Conservation (phyloP, 2,113 vertebrate species). For the Clarias macrocephalus region DNA sequence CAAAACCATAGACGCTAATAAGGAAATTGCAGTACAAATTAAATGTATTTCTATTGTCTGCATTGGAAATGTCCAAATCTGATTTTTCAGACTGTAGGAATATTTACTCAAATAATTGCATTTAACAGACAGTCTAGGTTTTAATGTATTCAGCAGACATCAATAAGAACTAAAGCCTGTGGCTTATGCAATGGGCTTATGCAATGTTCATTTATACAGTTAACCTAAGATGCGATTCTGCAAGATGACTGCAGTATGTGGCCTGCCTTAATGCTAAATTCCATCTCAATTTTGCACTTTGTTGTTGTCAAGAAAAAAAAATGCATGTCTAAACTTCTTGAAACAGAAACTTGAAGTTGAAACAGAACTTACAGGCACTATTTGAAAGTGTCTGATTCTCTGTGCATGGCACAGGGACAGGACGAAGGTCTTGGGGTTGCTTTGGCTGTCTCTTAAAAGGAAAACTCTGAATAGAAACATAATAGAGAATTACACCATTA, state of each 20-base stretch:
- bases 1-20: background rate
- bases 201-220: background rate
- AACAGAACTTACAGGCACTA: conserved; percentile 87
- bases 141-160: background rate
- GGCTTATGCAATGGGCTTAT: background rate
- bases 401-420: conserved; percentile 92
- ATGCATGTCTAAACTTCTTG: background rate
- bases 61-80: background rate
- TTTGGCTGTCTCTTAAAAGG: conserved; percentile 96
- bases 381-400: conserved; percentile 98
- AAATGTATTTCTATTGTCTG: background rate
- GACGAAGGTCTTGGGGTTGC: conserved; percentile 95
- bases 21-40: background rate
- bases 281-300: background rate
- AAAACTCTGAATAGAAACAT: conserved; percentile 81
- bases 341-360: too few relatives aligned
- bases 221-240: background rate
- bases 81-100: background rate
- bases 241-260: background rate
- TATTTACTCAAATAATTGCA: background rate
- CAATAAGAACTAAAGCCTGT: background rate
- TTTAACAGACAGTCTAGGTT: background rate
- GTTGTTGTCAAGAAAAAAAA: background rate
- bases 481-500: background rate
- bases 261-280: background rate